Percentiles rank a stretch among this genome's conserved stretches.
These are phyloP conservation scores for Recurvirostra avosetta DNA, from an alignment of 2,113 vertebrate genomes.

Conservation along the genomic window DNA sequence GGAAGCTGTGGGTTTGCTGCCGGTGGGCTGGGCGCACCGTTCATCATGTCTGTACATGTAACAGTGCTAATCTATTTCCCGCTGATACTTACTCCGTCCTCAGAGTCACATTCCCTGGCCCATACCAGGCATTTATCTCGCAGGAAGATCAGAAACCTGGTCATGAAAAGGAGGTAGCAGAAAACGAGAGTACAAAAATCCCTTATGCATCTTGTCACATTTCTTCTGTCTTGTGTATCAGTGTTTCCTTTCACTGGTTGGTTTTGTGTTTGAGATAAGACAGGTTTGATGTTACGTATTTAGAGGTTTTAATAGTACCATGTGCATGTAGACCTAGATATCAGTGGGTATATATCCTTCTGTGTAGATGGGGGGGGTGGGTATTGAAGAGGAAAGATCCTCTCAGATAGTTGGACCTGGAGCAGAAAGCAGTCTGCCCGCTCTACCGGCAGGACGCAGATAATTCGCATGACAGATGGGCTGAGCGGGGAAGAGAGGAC, in stretches of 20 bases:
- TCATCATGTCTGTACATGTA: background rate
- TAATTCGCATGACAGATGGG: background rate
- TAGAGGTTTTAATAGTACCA: background rate
- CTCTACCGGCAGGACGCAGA: background rate
- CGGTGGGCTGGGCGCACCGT: background rate
- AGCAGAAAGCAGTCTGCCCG: background rate
- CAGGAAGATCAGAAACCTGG: background rate
- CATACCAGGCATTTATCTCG: background rate
- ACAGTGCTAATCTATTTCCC: background rate
- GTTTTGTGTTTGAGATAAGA: background rate
- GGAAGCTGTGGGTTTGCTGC: constrained; percentile 12
- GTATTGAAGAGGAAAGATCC: background rate
- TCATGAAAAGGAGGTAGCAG: background rate
- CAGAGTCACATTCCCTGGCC: background rate
- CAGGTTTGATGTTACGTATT: background rate
- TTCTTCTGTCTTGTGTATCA: background rate
- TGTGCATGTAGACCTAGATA: background rate
- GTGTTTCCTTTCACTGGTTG: background rate
- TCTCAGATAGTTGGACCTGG: background rate
- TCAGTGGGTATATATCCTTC: background rate
- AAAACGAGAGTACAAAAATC: background rate
- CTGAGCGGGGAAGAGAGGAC: background rate
- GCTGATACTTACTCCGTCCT: background rate
- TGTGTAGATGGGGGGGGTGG: background rate
- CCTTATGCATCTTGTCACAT: accelerated